A percentile compares a stretch with the other conserved stretches of the same genome.
These are phyloP conservation scores for Andrena marginata DNA, from an alignment of 2,888 invertebrate species.

Conservation along the genomic window DNA sequence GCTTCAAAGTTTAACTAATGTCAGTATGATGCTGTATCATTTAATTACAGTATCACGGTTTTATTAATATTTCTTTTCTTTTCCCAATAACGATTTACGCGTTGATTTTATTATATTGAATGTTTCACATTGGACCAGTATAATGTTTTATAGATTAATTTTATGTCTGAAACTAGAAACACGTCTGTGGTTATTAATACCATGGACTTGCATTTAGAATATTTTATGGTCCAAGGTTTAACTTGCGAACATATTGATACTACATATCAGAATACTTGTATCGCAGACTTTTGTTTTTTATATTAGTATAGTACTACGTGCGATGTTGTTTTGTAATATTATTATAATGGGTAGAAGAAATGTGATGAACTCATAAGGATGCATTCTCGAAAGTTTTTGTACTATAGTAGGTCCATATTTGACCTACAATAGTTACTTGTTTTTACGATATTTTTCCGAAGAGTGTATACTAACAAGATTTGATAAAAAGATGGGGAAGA, in stretches of 20 bases:
- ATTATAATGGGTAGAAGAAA: slow-evolving; percentile 8
- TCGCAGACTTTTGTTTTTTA: slow-evolving; percentile 37
- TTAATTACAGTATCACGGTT: slow-evolving; percentile 40
- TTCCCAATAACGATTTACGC: slow-evolving; percentile 3
- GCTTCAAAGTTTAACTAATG: slow-evolving; percentile 31
- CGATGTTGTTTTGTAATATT: slow-evolving; percentile 46
- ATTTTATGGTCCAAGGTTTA: slow-evolving; percentile 16
- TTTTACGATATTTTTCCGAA: too few species aligned
- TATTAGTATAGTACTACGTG: slow-evolving; percentile 41
- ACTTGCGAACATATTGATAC: slow-evolving; percentile 36
- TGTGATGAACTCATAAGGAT: neutral
- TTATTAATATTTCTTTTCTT: slow-evolving; percentile 12
- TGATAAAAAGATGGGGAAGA: too few species aligned
- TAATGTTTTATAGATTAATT: slow-evolving; percentile 13
- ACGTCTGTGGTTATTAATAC: slow-evolving; percentile 1
- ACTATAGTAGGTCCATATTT: neutral
- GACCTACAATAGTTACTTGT: neutral
- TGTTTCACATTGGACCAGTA: neutral
- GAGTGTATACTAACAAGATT: too few species aligned
- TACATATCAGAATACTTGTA: slow-evolving; percentile 55
- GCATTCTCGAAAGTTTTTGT: neutral
- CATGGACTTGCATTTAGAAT: slow-evolving; percentile 29
- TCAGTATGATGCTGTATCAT: slow-evolving; percentile 31
- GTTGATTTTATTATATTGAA: slow-evolving; percentile 1
- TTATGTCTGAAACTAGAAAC: slow-evolving; percentile 3